phyloP scores from a whole-genome alignment of 2,797 vertebrate species.

The Poecilia velifera region DNA sequence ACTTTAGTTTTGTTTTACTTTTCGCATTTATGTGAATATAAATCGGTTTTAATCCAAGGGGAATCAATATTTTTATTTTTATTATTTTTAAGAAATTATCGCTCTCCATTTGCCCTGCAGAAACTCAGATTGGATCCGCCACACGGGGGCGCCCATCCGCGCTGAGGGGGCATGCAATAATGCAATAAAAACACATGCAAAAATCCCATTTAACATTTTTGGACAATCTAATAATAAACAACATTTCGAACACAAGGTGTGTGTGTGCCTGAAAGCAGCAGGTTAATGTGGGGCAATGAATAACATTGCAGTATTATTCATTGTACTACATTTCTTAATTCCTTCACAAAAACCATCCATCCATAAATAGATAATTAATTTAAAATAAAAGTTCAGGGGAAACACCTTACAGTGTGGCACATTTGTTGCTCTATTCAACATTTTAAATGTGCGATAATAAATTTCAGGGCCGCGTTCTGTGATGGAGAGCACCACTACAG shows the following conservation, averaged over 20 bases:
- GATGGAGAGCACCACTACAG: slow-evolving; percentile 1
- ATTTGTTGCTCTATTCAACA: not conserved
- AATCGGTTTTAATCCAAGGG: not conserved
- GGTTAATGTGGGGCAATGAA: slow-evolving; percentile 5
- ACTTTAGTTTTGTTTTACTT: not conserved
- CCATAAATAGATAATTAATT: not conserved
- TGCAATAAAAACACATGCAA: not conserved
- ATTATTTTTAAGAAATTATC: not conserved
- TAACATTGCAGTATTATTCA: slow-evolving; percentile 30
- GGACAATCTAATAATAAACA: not conserved
- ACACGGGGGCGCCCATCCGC: not conserved
- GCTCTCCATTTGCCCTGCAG: not conserved
- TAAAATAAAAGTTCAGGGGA: not conserved
- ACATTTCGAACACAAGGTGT: not conserved
- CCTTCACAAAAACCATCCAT: not conserved
- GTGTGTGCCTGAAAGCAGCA: not conserved
- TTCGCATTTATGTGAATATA: not conserved
- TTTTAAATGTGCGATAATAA: slow-evolving; percentile 5
- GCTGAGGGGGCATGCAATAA: not conserved
- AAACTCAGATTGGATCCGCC: not conserved
- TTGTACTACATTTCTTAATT: slow-evolving; percentile 1
- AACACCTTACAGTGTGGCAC: not conserved
- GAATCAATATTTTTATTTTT: not conserved
- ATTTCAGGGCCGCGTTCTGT: slow-evolving; percentile 17
- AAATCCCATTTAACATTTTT: not conserved